Conservation (phyloP, 1,140 invertebrate genomes). For the Goniozus legneri region DNA sequence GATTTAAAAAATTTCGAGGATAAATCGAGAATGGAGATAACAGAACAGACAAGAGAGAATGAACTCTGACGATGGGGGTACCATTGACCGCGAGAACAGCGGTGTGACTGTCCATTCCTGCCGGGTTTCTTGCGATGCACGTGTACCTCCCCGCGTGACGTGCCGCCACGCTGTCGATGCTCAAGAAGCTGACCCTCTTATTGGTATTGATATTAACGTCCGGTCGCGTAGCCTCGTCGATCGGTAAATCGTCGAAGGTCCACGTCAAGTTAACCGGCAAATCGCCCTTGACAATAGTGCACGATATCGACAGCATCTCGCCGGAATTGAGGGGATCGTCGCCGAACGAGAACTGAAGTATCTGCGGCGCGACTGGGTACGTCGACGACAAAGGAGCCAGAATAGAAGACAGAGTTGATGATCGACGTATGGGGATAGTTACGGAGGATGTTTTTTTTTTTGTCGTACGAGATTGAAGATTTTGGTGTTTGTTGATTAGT, state of each 20-base stretch:
- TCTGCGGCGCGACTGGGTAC: slow-evolving; percentile 54
- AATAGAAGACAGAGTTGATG: slow-evolving; percentile 12
- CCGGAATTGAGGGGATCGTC: slow-evolving; percentile 70
- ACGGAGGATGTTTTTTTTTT: background rate
- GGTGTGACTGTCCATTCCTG: slow-evolving; percentile 61
- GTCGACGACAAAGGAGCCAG: slow-evolving; percentile 15
- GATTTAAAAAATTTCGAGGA: too few relatives aligned
- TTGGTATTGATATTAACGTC: slow-evolving; percentile 57
- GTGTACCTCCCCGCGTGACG: slow-evolving; percentile 66
- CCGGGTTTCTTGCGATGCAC: slow-evolving; percentile 64
- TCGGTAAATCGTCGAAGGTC: slow-evolving; percentile 62
- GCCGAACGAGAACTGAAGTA: slow-evolving; percentile 66
- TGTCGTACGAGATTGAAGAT: too few relatives aligned
- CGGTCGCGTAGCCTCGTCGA: slow-evolving; percentile 40
- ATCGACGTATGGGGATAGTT: too few relatives aligned
- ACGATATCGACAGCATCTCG: slow-evolving; percentile 69
- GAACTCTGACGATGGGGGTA: slow-evolving; percentile 45
- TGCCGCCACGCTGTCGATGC: slow-evolving; percentile 60
- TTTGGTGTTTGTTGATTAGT: too few relatives aligned
- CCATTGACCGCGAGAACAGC: slow-evolving; percentile 66
- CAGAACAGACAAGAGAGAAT: too few relatives aligned
- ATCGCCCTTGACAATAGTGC: slow-evolving; percentile 72
- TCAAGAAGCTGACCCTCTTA: slow-evolving; percentile 58
- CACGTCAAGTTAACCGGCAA: slow-evolving; percentile 66
- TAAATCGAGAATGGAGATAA: too few relatives aligned